Conservation (phyloP, 2,888 invertebrate species). For the Dolomedes plantarius region DNA sequence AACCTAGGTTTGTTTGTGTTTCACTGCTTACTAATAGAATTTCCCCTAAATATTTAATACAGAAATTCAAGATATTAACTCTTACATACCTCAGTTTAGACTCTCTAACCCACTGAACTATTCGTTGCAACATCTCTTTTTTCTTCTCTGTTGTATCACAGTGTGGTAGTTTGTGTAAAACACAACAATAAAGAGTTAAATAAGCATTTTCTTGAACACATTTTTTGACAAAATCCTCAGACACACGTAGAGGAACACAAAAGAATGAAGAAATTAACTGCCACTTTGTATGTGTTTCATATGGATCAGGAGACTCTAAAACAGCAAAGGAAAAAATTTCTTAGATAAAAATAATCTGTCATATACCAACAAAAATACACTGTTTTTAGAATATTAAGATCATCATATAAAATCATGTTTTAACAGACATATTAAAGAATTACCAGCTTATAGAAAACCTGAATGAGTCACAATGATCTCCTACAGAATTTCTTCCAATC, state of each 20-base stretch:
- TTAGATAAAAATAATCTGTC: too few species aligned
- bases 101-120: constrained; percentile 38
- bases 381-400: too few species aligned
- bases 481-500: too few species aligned
- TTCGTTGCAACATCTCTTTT: constrained; percentile 16
- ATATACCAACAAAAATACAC: too few species aligned
- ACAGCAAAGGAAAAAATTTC: too few species aligned
- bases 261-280: constrained; percentile 39
- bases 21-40: too few species aligned
- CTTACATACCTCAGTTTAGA: constrained; percentile 38
- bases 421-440: too few species aligned
- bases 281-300: constrained; percentile 34
- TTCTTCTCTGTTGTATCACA: constrained; percentile 33
- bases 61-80: constrained; percentile 1
- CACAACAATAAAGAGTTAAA: constrained; percentile 80
- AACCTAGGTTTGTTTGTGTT: too few species aligned
- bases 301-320: constrained; percentile 26
- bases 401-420: too few species aligned
- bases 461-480: too few species aligned
- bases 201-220: constrained; percentile 79
- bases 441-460: too few species aligned
- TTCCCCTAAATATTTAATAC: too few species aligned
- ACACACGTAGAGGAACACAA: constrained; percentile 21
- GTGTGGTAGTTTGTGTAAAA: constrained; percentile 76
- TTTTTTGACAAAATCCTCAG: constrained; percentile 71